Conservation (phyloP, 2,888 invertebrate species). For the Ophonus ardosiacus region DNA sequence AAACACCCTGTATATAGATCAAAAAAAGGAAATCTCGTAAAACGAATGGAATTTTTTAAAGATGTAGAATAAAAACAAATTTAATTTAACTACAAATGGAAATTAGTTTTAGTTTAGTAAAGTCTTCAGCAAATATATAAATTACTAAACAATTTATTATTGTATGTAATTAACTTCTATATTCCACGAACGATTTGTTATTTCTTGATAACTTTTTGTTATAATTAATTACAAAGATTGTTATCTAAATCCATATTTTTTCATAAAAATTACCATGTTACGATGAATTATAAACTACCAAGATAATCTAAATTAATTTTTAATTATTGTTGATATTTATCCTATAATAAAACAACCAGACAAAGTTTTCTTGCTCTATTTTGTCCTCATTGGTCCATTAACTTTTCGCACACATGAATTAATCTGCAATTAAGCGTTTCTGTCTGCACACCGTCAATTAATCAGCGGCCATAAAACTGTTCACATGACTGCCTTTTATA, state of each 20-base stretch:
- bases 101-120: no score
- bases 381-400: background rate
- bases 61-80: no score
- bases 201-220: background rate
- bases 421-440: conserved; percentile 29
- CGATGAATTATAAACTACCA: background rate
- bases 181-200: background rate
- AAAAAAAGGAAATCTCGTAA: no score
- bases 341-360: background rate
- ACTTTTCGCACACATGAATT: conserved; percentile 17
- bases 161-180: background rate
- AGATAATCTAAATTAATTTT: background rate
- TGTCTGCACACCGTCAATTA: conserved; percentile 14
- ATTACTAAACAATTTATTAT: background rate
- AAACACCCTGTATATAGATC: no score
- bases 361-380: background rate
- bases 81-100: no score
- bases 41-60: no score
- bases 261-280: background rate
- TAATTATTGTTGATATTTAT: background rate
- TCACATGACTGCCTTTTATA: conserved; percentile 20
- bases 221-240: background rate
- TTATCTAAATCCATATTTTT: background rate
- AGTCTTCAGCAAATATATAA: background rate
- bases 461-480: conserved; percentile 16